These are phyloP conservation scores for Catocala nupta DNA, from an alignment of 2,888 invertebrate genomes.

Conservation along the genomic window DNA sequence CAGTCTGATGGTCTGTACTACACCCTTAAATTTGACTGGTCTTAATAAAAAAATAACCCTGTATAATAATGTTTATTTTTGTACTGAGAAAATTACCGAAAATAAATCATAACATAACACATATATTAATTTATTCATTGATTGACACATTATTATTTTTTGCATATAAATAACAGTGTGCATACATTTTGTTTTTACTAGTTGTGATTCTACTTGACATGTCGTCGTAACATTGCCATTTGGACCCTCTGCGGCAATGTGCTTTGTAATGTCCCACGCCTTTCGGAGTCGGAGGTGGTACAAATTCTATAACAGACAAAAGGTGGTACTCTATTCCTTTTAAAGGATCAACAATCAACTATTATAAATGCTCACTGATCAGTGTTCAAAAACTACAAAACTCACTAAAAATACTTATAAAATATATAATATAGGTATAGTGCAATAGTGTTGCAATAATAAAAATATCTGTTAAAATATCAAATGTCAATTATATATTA, in stretches of 20 bases:
- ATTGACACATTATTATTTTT: conserved; percentile 1
- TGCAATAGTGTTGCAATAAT: too few relatives aligned
- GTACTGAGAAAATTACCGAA: background rate
- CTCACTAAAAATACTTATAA: too few relatives aligned
- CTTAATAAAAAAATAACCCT: too few relatives aligned
- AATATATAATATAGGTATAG: too few relatives aligned
- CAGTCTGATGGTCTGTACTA: too few relatives aligned
- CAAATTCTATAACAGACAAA: conserved; percentile 21
- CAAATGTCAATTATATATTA: too few relatives aligned
- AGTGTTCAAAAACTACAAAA: too few relatives aligned
- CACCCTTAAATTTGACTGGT: too few relatives aligned
- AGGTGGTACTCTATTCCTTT: conserved; percentile 20
- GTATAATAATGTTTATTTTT: too few relatives aligned
- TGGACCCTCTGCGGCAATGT: conserved; percentile 17
- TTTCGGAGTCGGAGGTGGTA: conserved; percentile 18
- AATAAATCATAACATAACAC: background rate
- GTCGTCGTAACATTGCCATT: conserved; percentile 21
- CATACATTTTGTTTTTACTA: conserved; percentile 12
- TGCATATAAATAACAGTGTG: conserved; percentile 9
- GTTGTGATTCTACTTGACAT: conserved; percentile 14
- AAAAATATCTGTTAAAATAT: too few relatives aligned
- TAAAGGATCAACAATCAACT: too few relatives aligned
- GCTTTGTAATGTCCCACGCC: conserved; percentile 22
- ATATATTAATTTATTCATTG: background rate
- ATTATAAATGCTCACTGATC: too few relatives aligned